phyloP scores from a whole-genome alignment of 2,888 invertebrate species.

The Candidula unifasciata region DNA sequence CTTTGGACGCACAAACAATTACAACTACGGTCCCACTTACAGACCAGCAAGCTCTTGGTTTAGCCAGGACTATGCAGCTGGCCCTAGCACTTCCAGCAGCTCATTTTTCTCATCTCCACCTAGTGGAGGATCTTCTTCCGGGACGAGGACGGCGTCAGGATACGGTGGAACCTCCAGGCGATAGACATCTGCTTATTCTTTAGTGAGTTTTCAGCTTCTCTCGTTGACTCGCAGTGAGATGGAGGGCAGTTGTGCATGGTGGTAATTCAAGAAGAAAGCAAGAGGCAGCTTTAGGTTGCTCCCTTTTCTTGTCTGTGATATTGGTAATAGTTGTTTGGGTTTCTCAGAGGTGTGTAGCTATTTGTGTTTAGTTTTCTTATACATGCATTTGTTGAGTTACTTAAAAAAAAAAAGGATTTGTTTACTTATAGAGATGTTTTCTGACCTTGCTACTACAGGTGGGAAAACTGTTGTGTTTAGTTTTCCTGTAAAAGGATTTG shows the following conservation, averaged over 20 bases:
- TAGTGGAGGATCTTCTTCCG: constrained; percentile 44
- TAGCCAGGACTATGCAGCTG: constrained; percentile 41
- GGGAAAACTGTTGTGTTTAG: too few species aligned
- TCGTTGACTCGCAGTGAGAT: too few species aligned
- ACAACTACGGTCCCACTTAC: constrained; percentile 46
- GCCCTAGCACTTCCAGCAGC: constrained; percentile 55
- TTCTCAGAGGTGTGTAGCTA: background rate
- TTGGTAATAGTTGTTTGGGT: background rate
- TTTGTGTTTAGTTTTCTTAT: too few species aligned
- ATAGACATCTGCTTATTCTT: constrained; percentile 47
- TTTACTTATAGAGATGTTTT: background rate
- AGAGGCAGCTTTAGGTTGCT: background rate
- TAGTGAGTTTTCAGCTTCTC: background rate
- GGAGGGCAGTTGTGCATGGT: background rate
- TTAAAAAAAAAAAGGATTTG: background rate
- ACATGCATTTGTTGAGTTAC: too few species aligned
- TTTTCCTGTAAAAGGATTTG: too few species aligned
- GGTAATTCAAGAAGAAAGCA: background rate
- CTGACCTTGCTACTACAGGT: too few species aligned
- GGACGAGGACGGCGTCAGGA: constrained; percentile 70
- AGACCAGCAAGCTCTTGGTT: constrained; percentile 49
- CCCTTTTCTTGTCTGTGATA: constrained; percentile 30
- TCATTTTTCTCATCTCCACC: constrained; percentile 43
- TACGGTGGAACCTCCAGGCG: constrained; percentile 70
- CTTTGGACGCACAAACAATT: constrained; percentile 64